Evolutionary conservation across 2,888 invertebrate genomes (phyloP).

Genomic region (Criorhina ranunculi): DNA sequence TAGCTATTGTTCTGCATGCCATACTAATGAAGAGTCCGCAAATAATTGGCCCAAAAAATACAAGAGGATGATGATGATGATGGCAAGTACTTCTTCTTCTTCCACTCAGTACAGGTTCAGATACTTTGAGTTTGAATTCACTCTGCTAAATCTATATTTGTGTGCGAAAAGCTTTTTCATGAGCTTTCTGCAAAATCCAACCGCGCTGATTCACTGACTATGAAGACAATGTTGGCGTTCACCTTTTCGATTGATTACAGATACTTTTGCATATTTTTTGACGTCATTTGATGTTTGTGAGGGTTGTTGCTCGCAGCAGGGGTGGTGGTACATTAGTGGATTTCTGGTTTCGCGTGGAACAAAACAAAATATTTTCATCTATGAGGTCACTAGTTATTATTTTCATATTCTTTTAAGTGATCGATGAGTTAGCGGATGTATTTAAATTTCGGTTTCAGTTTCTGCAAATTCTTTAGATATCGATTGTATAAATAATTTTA

Average conservation of each 20-base stretch:
- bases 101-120: neutral
- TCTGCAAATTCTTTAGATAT: neutral
- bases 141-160: conserved; percentile 30
- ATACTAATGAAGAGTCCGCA: conserved; percentile 53
- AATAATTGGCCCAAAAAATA: conserved; percentile 48
- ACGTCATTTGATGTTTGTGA: conserved; percentile 35
- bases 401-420: conserved; percentile 44
- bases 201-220: conserved; percentile 2
- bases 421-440: conserved; percentile 51
- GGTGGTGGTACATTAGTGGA: conserved; percentile 13
- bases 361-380: conserved; percentile 46
- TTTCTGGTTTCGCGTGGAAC: conserved; percentile 18
- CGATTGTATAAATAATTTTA: conserved; percentile 27
- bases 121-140: neutral
- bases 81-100: no score
- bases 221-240: conserved; percentile 31
- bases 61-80: conserved; percentile 8
- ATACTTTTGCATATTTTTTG: conserved; percentile 43
- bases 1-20: conserved; percentile 55
- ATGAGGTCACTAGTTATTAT: conserved; percentile 56
- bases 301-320: conserved; percentile 51
- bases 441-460: conserved; percentile 20
- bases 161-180: conserved; percentile 22
- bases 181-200: conserved; percentile 64
- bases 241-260: conserved; percentile 45